Base-by-base conservation (phyloP, 2,797 vertebrate species). In the Liparis tanakae region DNA sequence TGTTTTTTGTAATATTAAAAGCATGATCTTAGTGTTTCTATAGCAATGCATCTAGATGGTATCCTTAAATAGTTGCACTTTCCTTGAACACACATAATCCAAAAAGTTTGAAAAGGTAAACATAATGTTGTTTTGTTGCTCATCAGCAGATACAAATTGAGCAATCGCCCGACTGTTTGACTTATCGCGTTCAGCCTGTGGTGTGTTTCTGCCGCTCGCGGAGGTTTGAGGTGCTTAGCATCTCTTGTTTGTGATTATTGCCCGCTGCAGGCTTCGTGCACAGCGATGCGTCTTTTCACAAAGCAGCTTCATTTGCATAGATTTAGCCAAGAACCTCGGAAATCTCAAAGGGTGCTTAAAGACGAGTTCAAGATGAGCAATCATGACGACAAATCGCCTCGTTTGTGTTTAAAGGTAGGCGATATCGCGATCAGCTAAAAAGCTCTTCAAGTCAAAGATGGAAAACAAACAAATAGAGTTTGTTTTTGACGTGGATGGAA, bases 191-290 rank as follows among this genome's bases (percentile, higher is more conserved):
- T 72, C 70, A 41, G 25, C 53, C 60, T 5, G 55, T 14, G 57
- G 59, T 68, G 56, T 62, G 82, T 90, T 61, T 79, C 78, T 79
- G 78, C 83, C 48, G 67, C 84, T 86, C 10, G 76, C 81, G 36
- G 79, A 84, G 82, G 74, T 85, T 90, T 85, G 80, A 90, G 84
- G 89, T 93, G 87, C 88, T 94, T 90, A 93, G 89, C 85, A 67
- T 84, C 91, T 86, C 92, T 94, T 94, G 91, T 94, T 94, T 85
- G 86, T 95, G 93, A 94, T 94, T 94, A 90, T 87, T 86, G 83
- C 86, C 78, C 72, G 79, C 85, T 88, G 69, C 74, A 51, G 78
- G 84, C 85, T 80, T 79, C 84, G 34, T 39, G 72, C 82, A 78
- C 82, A 48, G 72, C 39, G 79, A 87, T 78, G 84, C 50, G 50